Conservation (phyloP, 2,797 vertebrate genomes). For the Anolis apletophallus region DNA sequence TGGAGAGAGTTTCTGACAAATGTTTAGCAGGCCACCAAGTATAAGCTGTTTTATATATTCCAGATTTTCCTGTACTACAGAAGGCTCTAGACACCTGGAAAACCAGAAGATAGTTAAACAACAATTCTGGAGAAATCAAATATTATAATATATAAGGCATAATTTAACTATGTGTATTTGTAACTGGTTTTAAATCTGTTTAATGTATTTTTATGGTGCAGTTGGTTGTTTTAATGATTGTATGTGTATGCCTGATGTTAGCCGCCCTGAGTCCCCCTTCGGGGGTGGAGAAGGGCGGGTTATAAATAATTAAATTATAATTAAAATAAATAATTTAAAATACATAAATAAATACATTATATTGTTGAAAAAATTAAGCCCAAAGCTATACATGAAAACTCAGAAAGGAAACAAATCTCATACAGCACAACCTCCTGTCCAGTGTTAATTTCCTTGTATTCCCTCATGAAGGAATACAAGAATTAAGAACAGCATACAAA, state of each 20-base stretch:
- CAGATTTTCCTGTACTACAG: constrained; percentile 78
- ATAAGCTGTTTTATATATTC: constrained; percentile 96
- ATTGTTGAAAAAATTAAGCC: background rate
- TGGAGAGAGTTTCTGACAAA: constrained; percentile 87
- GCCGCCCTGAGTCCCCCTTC: too few relatives aligned
- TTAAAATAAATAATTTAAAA: too few relatives aligned
- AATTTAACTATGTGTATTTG: too few relatives aligned
- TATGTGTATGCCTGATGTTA: too few relatives aligned
- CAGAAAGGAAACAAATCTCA: background rate
- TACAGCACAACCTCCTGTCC: background rate
- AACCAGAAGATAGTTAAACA: background rate
- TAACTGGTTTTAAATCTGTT: too few relatives aligned
- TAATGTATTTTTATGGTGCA: too few relatives aligned
- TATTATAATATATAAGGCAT: background rate
- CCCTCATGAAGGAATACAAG: too few relatives aligned
- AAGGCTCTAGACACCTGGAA: constrained; percentile 85
- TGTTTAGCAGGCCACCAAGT: constrained; percentile 88
- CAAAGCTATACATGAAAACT: background rate
- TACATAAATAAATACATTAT: too few relatives aligned
- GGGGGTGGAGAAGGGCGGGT: too few relatives aligned
- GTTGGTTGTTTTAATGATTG: too few relatives aligned
- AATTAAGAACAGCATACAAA: background rate
- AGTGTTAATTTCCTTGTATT: background rate
- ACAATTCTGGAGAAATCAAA: background rate
- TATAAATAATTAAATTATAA: too few relatives aligned